Base-by-base conservation (phyloP, 2,113 vertebrate species). In the Sakesphorus luctuosus region DNA sequence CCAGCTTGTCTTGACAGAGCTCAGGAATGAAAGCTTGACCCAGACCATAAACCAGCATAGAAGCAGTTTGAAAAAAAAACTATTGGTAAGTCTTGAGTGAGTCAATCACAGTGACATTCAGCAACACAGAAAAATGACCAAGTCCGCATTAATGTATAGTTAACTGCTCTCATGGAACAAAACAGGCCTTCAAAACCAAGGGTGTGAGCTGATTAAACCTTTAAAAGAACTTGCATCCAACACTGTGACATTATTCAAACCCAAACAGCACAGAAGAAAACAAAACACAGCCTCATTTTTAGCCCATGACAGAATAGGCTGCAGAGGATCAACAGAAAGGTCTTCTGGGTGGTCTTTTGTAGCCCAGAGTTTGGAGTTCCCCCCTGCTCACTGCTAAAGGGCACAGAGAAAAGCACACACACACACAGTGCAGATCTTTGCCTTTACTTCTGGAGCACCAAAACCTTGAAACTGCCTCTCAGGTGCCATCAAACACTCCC, bases 311-410 rank as follows among this genome's bases (percentile, higher is more conserved):
- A 93, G 74, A 92, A 91, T 76, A 78, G 46, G 49, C 63, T 24
- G 82, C 79, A 87, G 75, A 82, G 21, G 89, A 93, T 91, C 87
- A 83, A 73, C 3, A 2, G 59, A 83, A 87, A 96, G 93, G 90
- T 93, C 84, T 91, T 90, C 89, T 95, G 89, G 91, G 84, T 91
- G 93, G 94, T 94, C 96, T 89, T 78, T 23, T 28, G 46, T 29
- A 84, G 49, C 33, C 36, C 79, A 55, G 55, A 76, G 35, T 81
- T 80, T 77, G 72, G 81, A 95, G 71, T 74, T 93, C 77, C 85
- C 83, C 67, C 84, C 73, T 36, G 33, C 36, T 93, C 75, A 56
- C 3, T 11, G 67, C 55, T 91, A 55, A 91, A 67, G 7, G 82
- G 58, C 53, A 58, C 6, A 36, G 72, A 78, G 47, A 71, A 66